phyloP scores from a whole-genome alignment of 2,113 vertebrate genomes.

The Campylomormyrus tamandua region DNA sequence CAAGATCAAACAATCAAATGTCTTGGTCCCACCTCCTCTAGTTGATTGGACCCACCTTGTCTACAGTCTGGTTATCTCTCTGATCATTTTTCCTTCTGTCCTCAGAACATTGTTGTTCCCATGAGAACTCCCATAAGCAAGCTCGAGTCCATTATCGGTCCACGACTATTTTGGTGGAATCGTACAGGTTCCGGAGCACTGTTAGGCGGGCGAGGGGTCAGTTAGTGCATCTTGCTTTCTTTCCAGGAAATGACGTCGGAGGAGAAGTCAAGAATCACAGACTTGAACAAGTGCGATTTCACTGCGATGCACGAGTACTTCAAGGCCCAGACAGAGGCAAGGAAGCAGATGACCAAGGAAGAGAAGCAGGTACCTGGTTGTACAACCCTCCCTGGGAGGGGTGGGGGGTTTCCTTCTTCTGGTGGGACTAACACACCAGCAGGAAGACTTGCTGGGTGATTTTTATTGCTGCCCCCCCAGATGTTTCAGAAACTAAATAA shows the following conservation, averaged over 20 bases:
- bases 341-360: conserved; percentile 93
- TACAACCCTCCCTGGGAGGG: not conserved
- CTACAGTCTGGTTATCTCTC: too few relatives aligned
- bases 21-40: too few relatives aligned
- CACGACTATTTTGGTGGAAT: not conserved
- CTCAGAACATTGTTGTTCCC: too few relatives aligned
- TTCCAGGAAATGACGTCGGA: conserved; percentile 88
- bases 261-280: conserved; percentile 80
- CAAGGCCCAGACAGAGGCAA: conserved; percentile 85
- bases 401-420: not conserved
- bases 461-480: not conserved
- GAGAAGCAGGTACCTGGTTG: conserved; percentile 73
- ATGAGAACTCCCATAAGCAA: too few relatives aligned
- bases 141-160: not conserved
- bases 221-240: conserved; percentile 2
- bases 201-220: not conserved
- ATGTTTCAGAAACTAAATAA: not conserved
- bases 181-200: not conserved
- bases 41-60: too few relatives aligned
- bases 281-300: conserved; percentile 88
- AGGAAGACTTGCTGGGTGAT: not conserved
- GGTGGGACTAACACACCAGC: not conserved
- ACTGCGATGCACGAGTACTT: conserved; percentile 85
- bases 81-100: too few relatives aligned
- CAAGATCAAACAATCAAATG: too few relatives aligned